Percentiles rank a stretch among this genome's conserved stretches.
Evolutionary conservation across 2,797 vertebrate genomes (phyloP).

Genomic region (Sciurus vulgaris): DNA sequence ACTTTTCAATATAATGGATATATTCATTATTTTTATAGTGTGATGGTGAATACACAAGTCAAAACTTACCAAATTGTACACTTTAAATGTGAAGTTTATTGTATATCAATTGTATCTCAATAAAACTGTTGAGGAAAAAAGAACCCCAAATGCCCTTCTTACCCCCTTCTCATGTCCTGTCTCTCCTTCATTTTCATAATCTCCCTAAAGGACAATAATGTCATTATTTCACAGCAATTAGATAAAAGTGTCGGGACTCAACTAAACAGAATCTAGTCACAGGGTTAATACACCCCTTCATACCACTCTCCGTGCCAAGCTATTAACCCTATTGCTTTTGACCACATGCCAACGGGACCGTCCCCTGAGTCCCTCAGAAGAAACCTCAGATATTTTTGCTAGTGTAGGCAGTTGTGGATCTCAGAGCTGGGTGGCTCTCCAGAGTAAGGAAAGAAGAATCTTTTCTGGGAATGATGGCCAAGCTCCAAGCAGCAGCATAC

Average conservation of each 20-base stretch:
- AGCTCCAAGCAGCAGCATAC: not conserved
- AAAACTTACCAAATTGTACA: not conserved
- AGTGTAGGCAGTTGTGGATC: not conserved
- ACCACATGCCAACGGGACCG: not conserved
- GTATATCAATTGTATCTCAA: not conserved
- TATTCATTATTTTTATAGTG: not conserved
- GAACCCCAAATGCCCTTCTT: not conserved
- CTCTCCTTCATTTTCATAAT: not conserved
- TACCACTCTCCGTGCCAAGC: not conserved
- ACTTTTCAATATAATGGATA: not conserved
- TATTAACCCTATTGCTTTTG: not conserved
- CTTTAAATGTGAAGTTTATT: not conserved
- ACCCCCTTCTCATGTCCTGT: not conserved
- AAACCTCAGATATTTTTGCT: not conserved
- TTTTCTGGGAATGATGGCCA: not conserved
- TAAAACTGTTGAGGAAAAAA: constrained; percentile 10
- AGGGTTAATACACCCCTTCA: not conserved
- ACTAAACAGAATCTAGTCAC: not conserved
- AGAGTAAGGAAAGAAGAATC: not conserved
- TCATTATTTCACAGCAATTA: not conserved
- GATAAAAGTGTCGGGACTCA: not conserved
- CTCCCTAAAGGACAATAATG: not conserved
- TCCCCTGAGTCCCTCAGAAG: not conserved
- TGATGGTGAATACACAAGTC: not conserved
- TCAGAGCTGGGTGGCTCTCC: not conserved